Conservation (phyloP, 2,113 vertebrate species). For the Larimichthys polyactis region DNA sequence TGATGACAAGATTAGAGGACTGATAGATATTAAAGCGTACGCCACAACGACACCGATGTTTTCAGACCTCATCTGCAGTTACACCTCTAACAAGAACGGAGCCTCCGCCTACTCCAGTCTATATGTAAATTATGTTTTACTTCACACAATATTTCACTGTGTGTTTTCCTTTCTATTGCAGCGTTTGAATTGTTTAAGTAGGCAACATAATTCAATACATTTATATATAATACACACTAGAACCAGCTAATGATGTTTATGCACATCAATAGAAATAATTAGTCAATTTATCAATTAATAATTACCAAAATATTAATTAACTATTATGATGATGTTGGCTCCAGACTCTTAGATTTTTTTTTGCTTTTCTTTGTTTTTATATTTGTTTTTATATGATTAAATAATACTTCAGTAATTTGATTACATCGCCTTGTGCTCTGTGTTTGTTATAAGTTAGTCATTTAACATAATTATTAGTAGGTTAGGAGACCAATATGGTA, state of each 20-base stretch:
- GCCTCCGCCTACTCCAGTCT: not conserved
- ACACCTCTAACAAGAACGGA: not conserved
- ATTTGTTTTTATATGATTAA: too few species aligned
- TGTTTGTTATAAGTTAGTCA: too few species aligned
- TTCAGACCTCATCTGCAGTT: not conserved
- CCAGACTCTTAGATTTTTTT: too few species aligned
- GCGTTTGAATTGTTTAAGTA: not conserved
- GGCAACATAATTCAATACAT: not conserved
- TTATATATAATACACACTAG: not conserved
- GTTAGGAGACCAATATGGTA: too few species aligned
- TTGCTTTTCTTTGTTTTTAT: too few species aligned
- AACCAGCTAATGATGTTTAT: not conserved
- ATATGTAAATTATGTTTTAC: conserved; percentile 20
- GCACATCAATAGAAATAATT: not conserved
- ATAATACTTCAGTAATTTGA: too few species aligned
- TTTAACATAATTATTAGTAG: too few species aligned
- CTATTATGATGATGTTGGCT: not conserved
- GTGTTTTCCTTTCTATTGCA: not conserved
- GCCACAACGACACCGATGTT: not conserved
- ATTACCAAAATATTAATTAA: not conserved
- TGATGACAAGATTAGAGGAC: not conserved
- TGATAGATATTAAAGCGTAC: not conserved
- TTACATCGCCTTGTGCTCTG: too few species aligned
- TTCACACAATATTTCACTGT: not conserved
- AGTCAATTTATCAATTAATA: not conserved